Percentiles rank a stretch among this genome's conserved stretches.
phyloP scores from a whole-genome alignment of 2,113 vertebrate species.

The Mormyrus iriodes region DNA sequence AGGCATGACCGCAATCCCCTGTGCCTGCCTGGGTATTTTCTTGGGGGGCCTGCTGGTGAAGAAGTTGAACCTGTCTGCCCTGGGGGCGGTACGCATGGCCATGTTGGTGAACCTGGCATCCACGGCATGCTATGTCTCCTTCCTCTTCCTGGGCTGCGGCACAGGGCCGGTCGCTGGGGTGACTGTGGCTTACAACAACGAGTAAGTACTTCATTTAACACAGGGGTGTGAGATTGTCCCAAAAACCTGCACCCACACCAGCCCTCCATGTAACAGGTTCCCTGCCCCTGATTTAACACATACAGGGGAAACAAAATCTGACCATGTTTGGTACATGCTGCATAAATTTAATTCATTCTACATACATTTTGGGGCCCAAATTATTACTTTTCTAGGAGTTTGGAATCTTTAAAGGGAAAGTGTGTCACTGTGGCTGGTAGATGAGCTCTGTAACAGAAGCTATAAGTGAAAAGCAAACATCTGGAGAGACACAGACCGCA shows the following conservation, averaged over 20 bases:
- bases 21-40: constrained; percentile 94
- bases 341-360: neutral
- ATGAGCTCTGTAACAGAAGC: neutral
- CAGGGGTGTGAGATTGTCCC: too few species aligned
- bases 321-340: neutral
- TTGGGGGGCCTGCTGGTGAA: constrained; percentile 92
- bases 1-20: constrained; percentile 98
- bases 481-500: neutral
- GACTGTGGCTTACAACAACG: constrained; percentile 81
- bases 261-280: too few species aligned
- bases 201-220: constrained; percentile 60
- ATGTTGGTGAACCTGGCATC: constrained; percentile 97
- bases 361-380: neutral
- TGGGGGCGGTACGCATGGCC: constrained; percentile 93
- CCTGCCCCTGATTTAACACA: too few species aligned
- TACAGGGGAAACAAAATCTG: neutral
- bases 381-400: neutral
- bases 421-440: neutral
- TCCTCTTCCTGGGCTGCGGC: constrained; percentile 95
- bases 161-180: constrained; percentile 91
- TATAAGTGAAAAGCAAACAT: neutral
- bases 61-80: constrained; percentile 88
- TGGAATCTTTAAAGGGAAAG: neutral
- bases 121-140: constrained; percentile 90
- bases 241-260: too few species aligned